Evolutionary conservation across 1,140 invertebrate species (phyloP), one percentile per base, ranked within the genome.

Genomic region (Hylyphantes graminicola): DNA sequence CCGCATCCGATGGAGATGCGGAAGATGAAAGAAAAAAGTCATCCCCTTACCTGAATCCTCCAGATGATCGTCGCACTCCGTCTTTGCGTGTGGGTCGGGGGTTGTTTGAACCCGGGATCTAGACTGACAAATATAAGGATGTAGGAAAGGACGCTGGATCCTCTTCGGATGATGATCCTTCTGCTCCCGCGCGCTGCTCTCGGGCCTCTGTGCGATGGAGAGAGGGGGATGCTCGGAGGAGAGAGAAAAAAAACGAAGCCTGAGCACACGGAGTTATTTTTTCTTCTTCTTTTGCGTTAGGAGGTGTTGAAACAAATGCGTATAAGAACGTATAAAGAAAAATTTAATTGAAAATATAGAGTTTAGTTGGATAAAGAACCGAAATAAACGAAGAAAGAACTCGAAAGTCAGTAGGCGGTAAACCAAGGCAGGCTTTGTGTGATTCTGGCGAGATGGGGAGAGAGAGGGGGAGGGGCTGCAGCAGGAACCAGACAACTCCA

Each of bases 51-150:
- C 79, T 81, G 76, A 67, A 50, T 81, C 79, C 50, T 81, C 79
- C 19, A 73, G 63, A 15, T 81, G 68, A 51, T 81, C 79, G 79
- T 81, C 79, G 19, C 72, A 73, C 79, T 81, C 79, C 79, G 79
- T 81, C 64, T 81, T 81, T 81, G 68, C 77, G 35, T 57, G 21
- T 73, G 7, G 57, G 50, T 55, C 8, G 63, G 19, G 64, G 48
- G 59, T n/a, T 57, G 54, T 19, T 35, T 7, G 19, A 79, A 17
- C 63, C 59, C 17, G 15, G 72, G 50, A 21, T n/a, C 17, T 17
- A 55, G 48, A 53, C 11, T 51, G 76, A 35, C 35, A 35, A 35
- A 35, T 35, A 35, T 35, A 35, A 67, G 9, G 76, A 35, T 65
- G 63, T 13, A 59, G 76, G 35, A 68, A 55, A 35, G 61, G n/a